Evolutionary conservation across 2,797 vertebrate species (phyloP).

Genomic region (Lerista edwardsae): DNA sequence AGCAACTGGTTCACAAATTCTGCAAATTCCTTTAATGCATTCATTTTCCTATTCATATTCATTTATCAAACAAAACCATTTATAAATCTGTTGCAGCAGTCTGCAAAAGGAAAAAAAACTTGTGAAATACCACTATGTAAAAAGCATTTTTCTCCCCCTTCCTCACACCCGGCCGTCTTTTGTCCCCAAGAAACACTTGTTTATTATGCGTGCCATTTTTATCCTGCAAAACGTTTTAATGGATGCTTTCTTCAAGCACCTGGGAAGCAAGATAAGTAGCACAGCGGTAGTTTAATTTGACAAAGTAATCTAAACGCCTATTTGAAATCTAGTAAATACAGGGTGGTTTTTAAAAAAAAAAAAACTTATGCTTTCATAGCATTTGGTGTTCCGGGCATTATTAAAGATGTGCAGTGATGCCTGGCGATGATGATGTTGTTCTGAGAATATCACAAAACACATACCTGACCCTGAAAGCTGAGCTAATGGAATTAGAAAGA

Average conservation of each 20-base stretch:
- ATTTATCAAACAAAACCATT: conserved; percentile 51
- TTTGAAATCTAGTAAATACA: conserved; percentile 58
- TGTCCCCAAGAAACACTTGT: conserved; percentile 49
- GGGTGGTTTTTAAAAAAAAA: conserved; percentile 34
- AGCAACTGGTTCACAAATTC: background rate
- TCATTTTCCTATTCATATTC: conserved; percentile 54
- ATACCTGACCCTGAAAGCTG: conserved; percentile 46
- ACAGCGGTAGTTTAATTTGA: conserved; percentile 62
- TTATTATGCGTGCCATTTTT: conserved; percentile 49
- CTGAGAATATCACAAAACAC: conserved; percentile 40
- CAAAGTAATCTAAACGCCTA: conserved; percentile 59
- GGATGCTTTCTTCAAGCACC: conserved; percentile 46
- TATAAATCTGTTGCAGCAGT: conserved; percentile 44
- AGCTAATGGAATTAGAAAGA: conserved; percentile 44
- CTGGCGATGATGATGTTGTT: conserved; percentile 29
- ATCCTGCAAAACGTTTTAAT: conserved; percentile 54
- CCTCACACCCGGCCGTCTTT: background rate
- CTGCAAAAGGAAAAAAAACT: conserved; percentile 61
- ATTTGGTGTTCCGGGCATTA: conserved; percentile 36
- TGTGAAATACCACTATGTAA: conserved; percentile 44
- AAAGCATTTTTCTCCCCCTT: conserved; percentile 54
- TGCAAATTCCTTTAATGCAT: conserved; percentile 1
- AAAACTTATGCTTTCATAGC: conserved; percentile 20
- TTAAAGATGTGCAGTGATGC: conserved; percentile 33
- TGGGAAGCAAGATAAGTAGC: conserved; percentile 63